Conservation (phyloP, 2,797 vertebrate genomes). For the Microctenopoma steveboyesi region DNA sequence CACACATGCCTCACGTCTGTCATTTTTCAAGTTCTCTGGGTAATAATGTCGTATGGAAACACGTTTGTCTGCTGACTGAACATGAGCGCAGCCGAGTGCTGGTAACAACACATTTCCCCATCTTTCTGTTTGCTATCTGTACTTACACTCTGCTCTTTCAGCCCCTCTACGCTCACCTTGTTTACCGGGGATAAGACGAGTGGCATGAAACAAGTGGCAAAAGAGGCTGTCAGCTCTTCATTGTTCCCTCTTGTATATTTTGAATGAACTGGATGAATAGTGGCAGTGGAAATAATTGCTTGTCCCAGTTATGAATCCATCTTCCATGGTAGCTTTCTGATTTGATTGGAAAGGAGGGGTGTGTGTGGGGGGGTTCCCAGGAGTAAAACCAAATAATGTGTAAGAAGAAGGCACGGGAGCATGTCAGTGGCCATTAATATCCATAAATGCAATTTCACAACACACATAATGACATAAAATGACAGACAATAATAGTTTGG, state of each 20-base stretch:
- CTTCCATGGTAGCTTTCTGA: conserved; percentile 56
- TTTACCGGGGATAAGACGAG: conserved; percentile 33
- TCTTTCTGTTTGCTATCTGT: conserved; percentile 23
- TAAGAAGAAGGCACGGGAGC: conserved; percentile 44
- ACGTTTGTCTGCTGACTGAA: conserved; percentile 12
- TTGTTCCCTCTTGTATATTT: conserved; percentile 43
- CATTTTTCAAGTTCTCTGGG: not conserved
- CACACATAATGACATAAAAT: conserved; percentile 71
- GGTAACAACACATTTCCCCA: conserved; percentile 13
- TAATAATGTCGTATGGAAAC: conserved; percentile 6
- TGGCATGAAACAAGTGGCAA: conserved; percentile 39
- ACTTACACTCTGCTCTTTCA: not conserved
- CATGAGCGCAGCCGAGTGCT: conserved; percentile 30
- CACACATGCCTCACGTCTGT: conserved; percentile 2
- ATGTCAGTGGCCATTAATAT: conserved; percentile 63
- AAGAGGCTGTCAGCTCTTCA: conserved; percentile 33
- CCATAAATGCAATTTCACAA: conserved; percentile 72
- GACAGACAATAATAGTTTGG: conserved; percentile 58
- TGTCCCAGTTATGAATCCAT: conserved; percentile 75
- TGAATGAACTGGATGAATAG: conserved; percentile 50
- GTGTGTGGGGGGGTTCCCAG: conserved; percentile 36
- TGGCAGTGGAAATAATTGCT: conserved; percentile 69
- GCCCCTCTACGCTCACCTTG: conserved; percentile 16
- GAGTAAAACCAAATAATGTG: conserved; percentile 59
- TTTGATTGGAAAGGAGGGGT: conserved; percentile 40